Evolutionary conservation across 2,797 vertebrate genomes (phyloP).

Genomic region (Myripristis jacobus): DNA sequence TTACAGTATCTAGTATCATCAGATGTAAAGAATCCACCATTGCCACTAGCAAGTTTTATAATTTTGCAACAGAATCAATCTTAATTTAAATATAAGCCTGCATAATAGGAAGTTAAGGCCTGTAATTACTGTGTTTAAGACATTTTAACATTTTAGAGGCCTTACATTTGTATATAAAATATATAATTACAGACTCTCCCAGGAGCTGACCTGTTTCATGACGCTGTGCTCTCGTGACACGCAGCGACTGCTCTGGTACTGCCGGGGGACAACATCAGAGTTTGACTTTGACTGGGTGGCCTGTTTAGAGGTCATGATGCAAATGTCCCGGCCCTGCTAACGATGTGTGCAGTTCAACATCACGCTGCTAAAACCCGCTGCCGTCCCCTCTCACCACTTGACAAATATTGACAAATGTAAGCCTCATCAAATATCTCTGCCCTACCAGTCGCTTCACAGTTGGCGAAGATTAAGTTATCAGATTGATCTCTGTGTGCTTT

Average conservation of each 20-base stretch:
- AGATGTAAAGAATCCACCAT: too few species aligned
- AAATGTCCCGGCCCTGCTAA: slow-evolving; percentile 41
- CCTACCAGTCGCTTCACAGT: slow-evolving; percentile 44
- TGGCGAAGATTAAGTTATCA: slow-evolving; percentile 27
- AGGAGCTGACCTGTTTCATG: background rate
- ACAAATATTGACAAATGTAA: slow-evolving; percentile 58
- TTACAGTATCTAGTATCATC: too few species aligned
- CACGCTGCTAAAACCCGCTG: slow-evolving; percentile 22
- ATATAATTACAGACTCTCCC: too few species aligned
- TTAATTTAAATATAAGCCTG: too few species aligned
- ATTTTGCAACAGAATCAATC: too few species aligned
- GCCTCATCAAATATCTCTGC: slow-evolving; percentile 54
- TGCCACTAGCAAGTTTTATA: too few species aligned
- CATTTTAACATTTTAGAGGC: too few species aligned
- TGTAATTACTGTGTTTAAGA: too few species aligned
- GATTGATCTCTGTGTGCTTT: slow-evolving; percentile 21
- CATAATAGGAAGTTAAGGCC: too few species aligned
- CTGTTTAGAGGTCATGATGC: slow-evolving; percentile 35
- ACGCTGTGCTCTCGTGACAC: slow-evolving; percentile 14
- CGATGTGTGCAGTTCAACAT: slow-evolving; percentile 8
- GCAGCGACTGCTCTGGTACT: slow-evolving; percentile 36
- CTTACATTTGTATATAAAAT: too few species aligned
- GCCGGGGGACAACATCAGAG: slow-evolving; percentile 35
- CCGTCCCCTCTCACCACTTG: slow-evolving; percentile 21
- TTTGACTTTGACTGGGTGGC: slow-evolving; percentile 45